These are phyloP conservation scores for Oriolus oriolus DNA, from an alignment of 2,113 vertebrate genomes.

Conservation along the genomic window DNA sequence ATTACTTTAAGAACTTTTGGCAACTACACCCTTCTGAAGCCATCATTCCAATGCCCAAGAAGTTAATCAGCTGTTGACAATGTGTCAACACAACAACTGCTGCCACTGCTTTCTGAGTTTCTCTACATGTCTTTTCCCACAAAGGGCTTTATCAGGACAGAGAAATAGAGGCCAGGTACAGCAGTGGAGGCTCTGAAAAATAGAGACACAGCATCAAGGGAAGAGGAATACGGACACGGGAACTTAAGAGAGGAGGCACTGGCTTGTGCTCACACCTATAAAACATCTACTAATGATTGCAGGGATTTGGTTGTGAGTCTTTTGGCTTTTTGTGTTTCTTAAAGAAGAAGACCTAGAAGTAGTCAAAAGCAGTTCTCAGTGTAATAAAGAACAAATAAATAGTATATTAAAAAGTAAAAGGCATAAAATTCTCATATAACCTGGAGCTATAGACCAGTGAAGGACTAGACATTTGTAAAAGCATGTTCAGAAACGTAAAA, in stretches of 20 bases:
- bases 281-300: not conserved
- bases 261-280: not conserved
- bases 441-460: not conserved
- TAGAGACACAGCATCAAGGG: not conserved
- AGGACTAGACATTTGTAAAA: not conserved
- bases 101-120: conserved; percentile 75
- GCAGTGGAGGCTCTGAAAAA: not conserved
- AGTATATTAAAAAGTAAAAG: not conserved
- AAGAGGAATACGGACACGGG: not conserved
- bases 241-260: not conserved
- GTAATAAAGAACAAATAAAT: not conserved
- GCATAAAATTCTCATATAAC: not conserved
- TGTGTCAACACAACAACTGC: too few species aligned
- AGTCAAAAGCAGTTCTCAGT: not conserved
- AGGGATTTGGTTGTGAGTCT: not conserved
- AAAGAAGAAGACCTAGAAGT: not conserved
- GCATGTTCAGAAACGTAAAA: not conserved
- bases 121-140: conserved; percentile 80
- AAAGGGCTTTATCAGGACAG: conserved; percentile 76
- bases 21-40: conserved; percentile 75
- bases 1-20: conserved; percentile 77
- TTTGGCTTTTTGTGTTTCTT: not conserved
- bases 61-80: conserved; percentile 79
- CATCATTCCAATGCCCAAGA: conserved; percentile 80
- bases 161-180: not conserved